These are phyloP conservation scores for Knipowitschia caucasica DNA, from an alignment of 2,797 vertebrate species.

Conservation along the genomic window DNA sequence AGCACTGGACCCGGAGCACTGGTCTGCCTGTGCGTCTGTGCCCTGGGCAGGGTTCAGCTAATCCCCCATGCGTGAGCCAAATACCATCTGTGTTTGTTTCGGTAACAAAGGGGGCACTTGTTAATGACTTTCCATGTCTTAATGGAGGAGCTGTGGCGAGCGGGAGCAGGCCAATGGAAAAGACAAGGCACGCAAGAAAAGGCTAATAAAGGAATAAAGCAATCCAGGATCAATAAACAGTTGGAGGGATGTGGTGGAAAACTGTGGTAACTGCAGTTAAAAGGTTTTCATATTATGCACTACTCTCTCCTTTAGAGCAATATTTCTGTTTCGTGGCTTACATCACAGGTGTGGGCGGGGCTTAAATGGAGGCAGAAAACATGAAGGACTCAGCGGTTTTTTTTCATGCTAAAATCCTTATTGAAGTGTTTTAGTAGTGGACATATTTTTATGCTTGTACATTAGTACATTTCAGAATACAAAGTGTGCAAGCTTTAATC, in stretches of 20 bases:
- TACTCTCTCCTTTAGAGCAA: no score
- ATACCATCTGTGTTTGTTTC: conserved; percentile 84
- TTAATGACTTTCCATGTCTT: conserved; percentile 83
- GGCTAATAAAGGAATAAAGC: conserved; percentile 26
- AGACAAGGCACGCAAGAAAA: conserved; percentile 41
- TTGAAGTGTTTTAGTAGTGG: no score
- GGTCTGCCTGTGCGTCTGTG: conserved; percentile 50
- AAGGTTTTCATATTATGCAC: no score
- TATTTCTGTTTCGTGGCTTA: no score
- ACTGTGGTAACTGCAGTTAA: no score
- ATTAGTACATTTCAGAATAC: no score
- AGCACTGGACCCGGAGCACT: conserved; percentile 45
- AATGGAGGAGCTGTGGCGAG: conserved; percentile 55
- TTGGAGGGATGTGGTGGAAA: neutral
- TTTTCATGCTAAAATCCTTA: no score
- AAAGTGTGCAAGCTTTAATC: no score
- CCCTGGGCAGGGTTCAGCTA: conserved; percentile 74
- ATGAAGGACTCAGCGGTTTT: no score
- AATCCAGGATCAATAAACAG: conserved; percentile 40
- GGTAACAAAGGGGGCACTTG: conserved; percentile 83
- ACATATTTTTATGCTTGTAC: no score
- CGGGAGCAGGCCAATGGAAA: conserved; percentile 39
- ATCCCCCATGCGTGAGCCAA: conserved; percentile 82
- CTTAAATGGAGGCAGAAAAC: no score
- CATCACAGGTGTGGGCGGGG: no score